phyloP scores from a whole-genome alignment of 2,888 invertebrate species.

The Dolichopus griseipennis region DNA sequence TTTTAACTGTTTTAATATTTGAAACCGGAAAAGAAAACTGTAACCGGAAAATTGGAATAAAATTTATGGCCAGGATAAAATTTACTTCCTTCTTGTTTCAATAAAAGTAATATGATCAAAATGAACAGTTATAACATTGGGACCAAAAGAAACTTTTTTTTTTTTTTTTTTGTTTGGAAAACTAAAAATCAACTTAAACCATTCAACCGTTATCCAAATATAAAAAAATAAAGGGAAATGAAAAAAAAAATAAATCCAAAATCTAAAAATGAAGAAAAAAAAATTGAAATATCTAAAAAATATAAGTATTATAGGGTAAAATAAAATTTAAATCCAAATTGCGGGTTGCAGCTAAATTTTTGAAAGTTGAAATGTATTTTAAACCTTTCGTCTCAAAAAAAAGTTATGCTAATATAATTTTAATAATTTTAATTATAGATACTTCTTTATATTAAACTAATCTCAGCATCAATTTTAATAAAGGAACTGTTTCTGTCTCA shows the following conservation, averaged over 20 bases:
- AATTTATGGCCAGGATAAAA: slow-evolving; percentile 30
- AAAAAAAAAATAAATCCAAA: background rate
- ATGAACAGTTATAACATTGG: background rate
- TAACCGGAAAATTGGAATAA: slow-evolving; percentile 29
- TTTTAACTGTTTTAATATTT: background rate
- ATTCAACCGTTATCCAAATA: background rate
- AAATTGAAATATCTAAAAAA: background rate
- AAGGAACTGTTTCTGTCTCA: too few species aligned
- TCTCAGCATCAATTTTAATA: too few species aligned
- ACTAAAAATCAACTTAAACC: background rate
- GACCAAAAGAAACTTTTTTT: background rate
- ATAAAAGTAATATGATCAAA: slow-evolving; percentile 1
- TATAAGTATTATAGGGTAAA: background rate
- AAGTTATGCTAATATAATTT: too few species aligned
- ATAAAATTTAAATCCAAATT: too few species aligned
- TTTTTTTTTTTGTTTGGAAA: background rate
- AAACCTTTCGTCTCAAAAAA: too few species aligned
- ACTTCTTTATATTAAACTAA: too few species aligned
- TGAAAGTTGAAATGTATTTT: too few species aligned
- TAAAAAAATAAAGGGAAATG: background rate
- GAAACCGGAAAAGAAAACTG: slow-evolving; percentile 25
- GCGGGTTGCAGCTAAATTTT: too few species aligned
- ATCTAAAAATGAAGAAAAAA: background rate
- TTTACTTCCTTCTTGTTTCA: slow-evolving; percentile 22
- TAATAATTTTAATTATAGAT: too few species aligned